Evolutionary conservation across 2,888 invertebrate species (phyloP).

Genomic region (Lithophane semibrunnea): DNA sequence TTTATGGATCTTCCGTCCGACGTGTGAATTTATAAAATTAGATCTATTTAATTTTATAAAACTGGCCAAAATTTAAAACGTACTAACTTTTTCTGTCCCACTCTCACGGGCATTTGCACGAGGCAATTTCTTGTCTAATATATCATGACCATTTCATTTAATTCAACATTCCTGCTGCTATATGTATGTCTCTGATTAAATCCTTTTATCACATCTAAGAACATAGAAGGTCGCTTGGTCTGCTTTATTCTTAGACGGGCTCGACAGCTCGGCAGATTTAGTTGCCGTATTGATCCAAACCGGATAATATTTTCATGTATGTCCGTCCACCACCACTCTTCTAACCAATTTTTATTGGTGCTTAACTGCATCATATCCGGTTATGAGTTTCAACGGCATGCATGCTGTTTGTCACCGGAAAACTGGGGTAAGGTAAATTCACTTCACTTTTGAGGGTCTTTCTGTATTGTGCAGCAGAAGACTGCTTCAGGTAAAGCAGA

Average conservation of each 20-base stretch:
- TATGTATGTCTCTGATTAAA: conserved; percentile 2
- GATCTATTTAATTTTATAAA: not conserved
- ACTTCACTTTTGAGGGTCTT: not conserved
- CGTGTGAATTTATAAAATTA: not conserved
- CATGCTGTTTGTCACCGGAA: not conserved
- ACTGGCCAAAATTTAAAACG: not conserved
- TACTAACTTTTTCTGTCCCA: not conserved
- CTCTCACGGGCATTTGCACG: not conserved
- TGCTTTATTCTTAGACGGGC: conserved; percentile 3
- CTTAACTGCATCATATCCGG: too few species aligned
- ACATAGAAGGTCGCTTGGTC: not conserved
- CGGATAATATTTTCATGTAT: conserved; percentile 8
- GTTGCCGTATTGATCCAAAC: conserved; percentile 4
- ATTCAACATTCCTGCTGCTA: not conserved
- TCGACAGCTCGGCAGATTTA: conserved; percentile 1
- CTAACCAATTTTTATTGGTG: not conserved
- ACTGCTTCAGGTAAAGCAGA: not conserved
- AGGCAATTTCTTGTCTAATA: not conserved
- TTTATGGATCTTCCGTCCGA: not conserved
- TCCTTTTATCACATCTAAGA: not conserved
- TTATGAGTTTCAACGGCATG: not conserved
- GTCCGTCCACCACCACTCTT: not conserved
- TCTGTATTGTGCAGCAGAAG: not conserved
- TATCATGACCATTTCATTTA: not conserved
- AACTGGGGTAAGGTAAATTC: not conserved